phyloP scores from a whole-genome alignment of 2,888 invertebrate genomes.

The Agelastica alni region DNA sequence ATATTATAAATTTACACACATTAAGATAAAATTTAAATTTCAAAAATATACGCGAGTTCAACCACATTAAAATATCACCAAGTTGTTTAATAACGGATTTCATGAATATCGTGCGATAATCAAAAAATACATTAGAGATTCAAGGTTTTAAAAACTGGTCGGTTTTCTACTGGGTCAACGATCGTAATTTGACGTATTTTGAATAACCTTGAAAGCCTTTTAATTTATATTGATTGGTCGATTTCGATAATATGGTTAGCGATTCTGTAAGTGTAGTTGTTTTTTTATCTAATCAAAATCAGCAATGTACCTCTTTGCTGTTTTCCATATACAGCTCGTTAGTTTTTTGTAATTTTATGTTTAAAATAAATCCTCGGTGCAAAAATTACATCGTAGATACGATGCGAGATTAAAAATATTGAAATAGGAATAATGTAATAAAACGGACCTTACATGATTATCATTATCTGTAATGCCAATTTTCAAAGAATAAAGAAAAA shows the following conservation, averaged over 20 bases:
- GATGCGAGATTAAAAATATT: too few species aligned
- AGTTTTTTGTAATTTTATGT: too few species aligned
- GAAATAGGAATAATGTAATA: too few species aligned
- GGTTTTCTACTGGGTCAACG: slow-evolving; percentile 6
- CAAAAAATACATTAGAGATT: slow-evolving; percentile 5
- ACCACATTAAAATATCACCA: neutral
- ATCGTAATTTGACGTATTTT: slow-evolving; percentile 9
- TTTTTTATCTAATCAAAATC: too few species aligned
- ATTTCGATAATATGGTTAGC: neutral
- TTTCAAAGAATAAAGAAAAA: too few species aligned
- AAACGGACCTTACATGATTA: too few species aligned
- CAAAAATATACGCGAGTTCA: slow-evolving; percentile 16
- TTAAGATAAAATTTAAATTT: slow-evolving; percentile 23
- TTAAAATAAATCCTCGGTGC: too few species aligned
- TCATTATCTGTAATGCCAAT: too few species aligned
- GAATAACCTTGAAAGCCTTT: slow-evolving; percentile 2
- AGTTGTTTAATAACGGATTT: slow-evolving; percentile 20
- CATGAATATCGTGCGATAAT: slow-evolving; percentile 11
- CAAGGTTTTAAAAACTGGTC: slow-evolving; percentile 12
- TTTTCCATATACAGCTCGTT: too few species aligned
- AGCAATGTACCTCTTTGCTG: too few species aligned
- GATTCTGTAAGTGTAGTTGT: too few species aligned
- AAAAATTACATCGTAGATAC: too few species aligned
- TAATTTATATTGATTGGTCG: neutral
- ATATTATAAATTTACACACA: slow-evolving; percentile 16